These are phyloP conservation scores for Ceratina australensis DNA, from an alignment of 1,140 invertebrate genomes.

Conservation along the genomic window DNA sequence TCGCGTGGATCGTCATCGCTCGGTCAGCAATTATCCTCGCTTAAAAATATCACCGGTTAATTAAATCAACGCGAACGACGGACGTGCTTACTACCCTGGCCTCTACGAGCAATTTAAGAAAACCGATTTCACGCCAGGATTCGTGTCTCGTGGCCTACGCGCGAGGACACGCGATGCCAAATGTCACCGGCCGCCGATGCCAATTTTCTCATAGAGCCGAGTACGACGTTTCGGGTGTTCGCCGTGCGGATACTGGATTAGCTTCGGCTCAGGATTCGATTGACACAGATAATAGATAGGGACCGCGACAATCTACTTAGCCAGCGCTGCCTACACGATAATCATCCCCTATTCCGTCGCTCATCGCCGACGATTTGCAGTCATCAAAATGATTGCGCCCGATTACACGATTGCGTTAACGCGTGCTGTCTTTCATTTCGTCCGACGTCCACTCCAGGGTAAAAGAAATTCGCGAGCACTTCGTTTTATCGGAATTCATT, in stretches of 20 bases:
- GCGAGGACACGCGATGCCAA: constrained; percentile 17
- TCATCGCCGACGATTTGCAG: constrained; percentile 73
- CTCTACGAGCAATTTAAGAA: too few relatives aligned
- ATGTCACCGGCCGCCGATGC: neutral
- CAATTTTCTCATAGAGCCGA: neutral
- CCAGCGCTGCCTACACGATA: constrained; percentile 74
- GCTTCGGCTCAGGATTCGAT: constrained; percentile 63
- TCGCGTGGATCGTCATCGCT: constrained; percentile 32
- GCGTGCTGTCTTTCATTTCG: constrained; percentile 40
- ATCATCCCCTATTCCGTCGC: constrained; percentile 75
- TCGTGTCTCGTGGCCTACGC: neutral
- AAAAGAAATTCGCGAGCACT: too few relatives aligned
- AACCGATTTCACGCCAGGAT: neutral
- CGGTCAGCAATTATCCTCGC: constrained; percentile 41
- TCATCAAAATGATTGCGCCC: constrained; percentile 77
- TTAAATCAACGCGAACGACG: constrained; percentile 23
- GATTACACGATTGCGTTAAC: constrained; percentile 78
- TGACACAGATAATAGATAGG: constrained; percentile 71
- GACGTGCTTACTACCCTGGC: neutral
- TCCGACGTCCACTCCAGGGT: too few relatives aligned
- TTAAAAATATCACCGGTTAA: constrained; percentile 49
- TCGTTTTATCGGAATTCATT: too few relatives aligned
- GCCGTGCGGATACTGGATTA: constrained; percentile 10
- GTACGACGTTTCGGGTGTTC: constrained; percentile 3
- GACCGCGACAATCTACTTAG: constrained; percentile 67